Conservation (phyloP, 1,140 invertebrate species). For the Brachionus plicatilis region DNA sequence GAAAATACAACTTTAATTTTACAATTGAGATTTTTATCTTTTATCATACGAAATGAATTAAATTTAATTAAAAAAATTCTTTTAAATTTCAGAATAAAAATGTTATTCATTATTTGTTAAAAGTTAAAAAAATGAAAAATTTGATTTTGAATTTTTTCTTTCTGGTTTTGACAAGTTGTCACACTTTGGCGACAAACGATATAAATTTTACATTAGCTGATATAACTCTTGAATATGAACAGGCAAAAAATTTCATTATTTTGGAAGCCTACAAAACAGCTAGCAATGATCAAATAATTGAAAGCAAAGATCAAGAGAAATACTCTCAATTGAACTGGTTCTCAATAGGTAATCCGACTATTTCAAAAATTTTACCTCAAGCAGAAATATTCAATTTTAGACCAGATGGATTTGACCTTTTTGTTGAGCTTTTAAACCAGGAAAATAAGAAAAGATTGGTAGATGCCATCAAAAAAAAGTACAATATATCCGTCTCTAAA, state of each 20-base stretch:
- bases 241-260: background rate
- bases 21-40: too few species aligned
- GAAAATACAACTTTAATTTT: too few species aligned
- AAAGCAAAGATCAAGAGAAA: background rate
- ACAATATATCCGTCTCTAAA: background rate
- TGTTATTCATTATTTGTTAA: background rate
- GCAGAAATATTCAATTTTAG: background rate
- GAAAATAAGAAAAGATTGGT: background rate
- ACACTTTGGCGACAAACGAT: background rate
- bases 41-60: too few species aligned
- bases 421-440: background rate
- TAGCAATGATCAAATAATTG: background rate
- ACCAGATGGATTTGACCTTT: background rate
- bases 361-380: background rate
- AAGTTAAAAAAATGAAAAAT: background rate
- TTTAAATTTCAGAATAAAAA: too few species aligned
- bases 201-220: background rate
- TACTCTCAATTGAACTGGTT: background rate
- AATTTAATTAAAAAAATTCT: too few species aligned
- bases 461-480: background rate
- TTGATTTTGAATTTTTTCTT: background rate
- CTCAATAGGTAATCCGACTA: background rate
- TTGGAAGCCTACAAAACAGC: background rate
- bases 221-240: background rate
- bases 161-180: background rate